Conservation (phyloP, 2,797 vertebrate species). For the Eulemur albifrons region DNA sequence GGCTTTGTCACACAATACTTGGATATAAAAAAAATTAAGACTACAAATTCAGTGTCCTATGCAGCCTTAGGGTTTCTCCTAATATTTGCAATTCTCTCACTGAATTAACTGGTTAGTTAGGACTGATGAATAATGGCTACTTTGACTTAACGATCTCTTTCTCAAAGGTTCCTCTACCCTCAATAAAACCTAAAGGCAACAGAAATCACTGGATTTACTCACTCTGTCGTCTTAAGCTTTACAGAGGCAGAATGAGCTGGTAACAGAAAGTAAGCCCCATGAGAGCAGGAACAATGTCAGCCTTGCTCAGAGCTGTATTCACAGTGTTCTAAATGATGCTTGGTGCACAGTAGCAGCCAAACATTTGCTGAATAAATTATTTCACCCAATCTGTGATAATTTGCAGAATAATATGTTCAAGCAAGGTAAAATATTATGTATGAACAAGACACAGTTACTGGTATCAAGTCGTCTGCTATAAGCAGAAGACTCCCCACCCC, state of each 20-base stretch:
- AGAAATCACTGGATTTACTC: conserved; percentile 20
- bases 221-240: conserved; percentile 9
- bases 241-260: not conserved
- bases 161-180: not conserved
- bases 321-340: not conserved
- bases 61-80: not conserved
- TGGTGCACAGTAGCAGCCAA: not conserved
- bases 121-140: not conserved
- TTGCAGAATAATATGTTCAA: not conserved
- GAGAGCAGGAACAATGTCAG: not conserved
- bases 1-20: not conserved
- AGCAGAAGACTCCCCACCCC: not conserved
- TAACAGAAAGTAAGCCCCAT: not conserved
- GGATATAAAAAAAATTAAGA: conserved; percentile 7
- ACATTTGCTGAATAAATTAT: conserved; percentile 5
- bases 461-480: not conserved
- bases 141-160: conserved; percentile 23
- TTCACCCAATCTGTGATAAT: not conserved
- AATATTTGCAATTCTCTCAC: not conserved
- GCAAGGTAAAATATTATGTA: not conserved
- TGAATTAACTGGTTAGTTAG: conserved; percentile 32
- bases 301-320: not conserved
- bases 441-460: not conserved
- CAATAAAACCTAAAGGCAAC: not conserved
- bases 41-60: not conserved